These are phyloP conservation scores for Sarcophaga caerulescens DNA, from an alignment of 2,888 invertebrate species.

Conservation along the genomic window DNA sequence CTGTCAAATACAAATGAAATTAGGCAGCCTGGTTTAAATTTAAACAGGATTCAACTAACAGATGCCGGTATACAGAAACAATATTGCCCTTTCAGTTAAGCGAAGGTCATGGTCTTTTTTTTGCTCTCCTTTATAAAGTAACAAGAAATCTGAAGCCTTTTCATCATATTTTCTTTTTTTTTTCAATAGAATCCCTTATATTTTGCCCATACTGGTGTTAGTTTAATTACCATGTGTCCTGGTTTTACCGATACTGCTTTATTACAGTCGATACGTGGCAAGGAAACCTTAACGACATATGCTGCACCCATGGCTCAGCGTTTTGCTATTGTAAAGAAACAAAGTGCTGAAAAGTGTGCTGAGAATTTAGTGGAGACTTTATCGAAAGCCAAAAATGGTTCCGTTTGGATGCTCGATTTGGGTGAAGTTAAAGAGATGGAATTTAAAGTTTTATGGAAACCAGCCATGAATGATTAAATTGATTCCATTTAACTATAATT, in stretches of 20 bases:
- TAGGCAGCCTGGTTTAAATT: too few relatives aligned
- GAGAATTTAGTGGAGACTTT: constrained; percentile 76
- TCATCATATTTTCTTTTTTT: not conserved
- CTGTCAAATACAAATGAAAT: too few relatives aligned
- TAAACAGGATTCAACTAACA: too few relatives aligned
- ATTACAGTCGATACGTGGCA: constrained; percentile 43
- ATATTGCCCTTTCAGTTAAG: too few relatives aligned
- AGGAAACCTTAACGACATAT: constrained; percentile 63
- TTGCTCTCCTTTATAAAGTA: too few relatives aligned
- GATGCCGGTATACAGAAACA: too few relatives aligned
- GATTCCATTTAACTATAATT: not conserved
- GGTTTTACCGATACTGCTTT: constrained; percentile 65
- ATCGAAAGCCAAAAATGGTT: constrained; percentile 76
- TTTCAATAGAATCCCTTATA: constrained; percentile 55
- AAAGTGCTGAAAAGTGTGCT: constrained; percentile 72
- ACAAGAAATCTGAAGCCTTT: too few relatives aligned
- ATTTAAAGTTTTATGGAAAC: constrained; percentile 70
- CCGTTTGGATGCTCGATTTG: constrained; percentile 77
- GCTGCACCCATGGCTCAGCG: constrained; percentile 61
- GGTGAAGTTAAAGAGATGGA: constrained; percentile 72
- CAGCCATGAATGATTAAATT: constrained; percentile 59
- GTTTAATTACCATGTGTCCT: constrained; percentile 64
- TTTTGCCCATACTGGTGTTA: constrained; percentile 56
- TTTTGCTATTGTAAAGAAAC: constrained; percentile 38
- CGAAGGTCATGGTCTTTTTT: too few relatives aligned